Percentiles rank a stretch among this genome's conserved stretches.
Conservation (phyloP, 1,140 invertebrate genomes). For the Drosophila pectinifera region DNA sequence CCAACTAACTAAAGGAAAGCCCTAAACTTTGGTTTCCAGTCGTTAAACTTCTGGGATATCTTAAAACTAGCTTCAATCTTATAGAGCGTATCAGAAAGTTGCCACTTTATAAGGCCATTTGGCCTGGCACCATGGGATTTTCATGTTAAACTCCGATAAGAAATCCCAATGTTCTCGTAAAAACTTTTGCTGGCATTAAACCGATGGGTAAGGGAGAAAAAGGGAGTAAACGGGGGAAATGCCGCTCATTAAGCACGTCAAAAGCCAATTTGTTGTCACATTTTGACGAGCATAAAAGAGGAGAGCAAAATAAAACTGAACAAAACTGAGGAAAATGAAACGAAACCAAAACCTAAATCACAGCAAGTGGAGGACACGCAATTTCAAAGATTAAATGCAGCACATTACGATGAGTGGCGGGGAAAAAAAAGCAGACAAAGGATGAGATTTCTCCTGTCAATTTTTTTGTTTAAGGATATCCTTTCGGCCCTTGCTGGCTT, state of each 20-base stretch:
- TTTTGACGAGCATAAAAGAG: conserved; percentile 60
- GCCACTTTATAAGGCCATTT: conserved; percentile 37
- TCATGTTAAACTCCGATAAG: conserved; percentile 39
- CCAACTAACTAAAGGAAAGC: neutral
- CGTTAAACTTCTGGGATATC: conserved; percentile 1
- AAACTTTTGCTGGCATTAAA: conserved; percentile 34
- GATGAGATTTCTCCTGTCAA: conserved; percentile 23
- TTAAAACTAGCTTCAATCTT: conserved; percentile 9
- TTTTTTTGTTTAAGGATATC: conserved; percentile 22
- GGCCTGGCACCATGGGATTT: conserved; percentile 8
- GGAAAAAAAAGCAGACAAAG: conserved; percentile 3
- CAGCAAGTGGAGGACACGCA: conserved; percentile 57
- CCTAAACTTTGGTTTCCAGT: neutral
- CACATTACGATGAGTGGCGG: conserved; percentile 64
- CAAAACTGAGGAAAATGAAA: conserved; percentile 20
- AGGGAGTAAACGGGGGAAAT: conserved; percentile 32
- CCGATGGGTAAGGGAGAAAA: conserved; percentile 26
- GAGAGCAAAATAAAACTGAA: conserved; percentile 30
- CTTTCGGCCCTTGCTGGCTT: neutral
- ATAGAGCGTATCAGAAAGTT: conserved; percentile 8
- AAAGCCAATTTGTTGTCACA: conserved; percentile 81
- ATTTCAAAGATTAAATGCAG: conserved; percentile 76
- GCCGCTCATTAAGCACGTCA: conserved; percentile 76
- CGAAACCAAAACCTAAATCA: conserved; percentile 51
- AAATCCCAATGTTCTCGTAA: conserved; percentile 32